phyloP scores from a whole-genome alignment of 1,140 invertebrate species.

The Proales similis region DNA sequence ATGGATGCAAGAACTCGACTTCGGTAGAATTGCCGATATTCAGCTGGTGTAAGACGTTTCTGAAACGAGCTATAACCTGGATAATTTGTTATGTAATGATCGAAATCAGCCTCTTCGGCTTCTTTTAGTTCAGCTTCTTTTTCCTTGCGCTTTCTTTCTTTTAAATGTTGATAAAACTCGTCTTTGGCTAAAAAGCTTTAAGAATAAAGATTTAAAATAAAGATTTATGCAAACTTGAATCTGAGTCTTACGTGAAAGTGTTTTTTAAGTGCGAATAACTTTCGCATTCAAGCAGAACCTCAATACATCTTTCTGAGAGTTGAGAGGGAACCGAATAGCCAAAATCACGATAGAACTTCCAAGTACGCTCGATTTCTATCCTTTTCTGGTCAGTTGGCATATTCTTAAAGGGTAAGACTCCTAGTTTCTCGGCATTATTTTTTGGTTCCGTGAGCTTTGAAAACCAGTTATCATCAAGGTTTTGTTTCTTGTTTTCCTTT shows the following conservation, averaged over 20 bases:
- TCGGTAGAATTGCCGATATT: slow-evolving; percentile 1
- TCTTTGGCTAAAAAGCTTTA: slow-evolving; percentile 20
- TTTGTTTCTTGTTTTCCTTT: too few species aligned
- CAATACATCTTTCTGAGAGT: too few species aligned
- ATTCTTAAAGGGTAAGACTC: too few species aligned
- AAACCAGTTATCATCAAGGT: too few species aligned
- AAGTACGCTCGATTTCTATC: too few species aligned
- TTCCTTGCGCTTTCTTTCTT: slow-evolving; percentile 19
- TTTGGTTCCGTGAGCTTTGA: too few species aligned
- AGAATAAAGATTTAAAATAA: neutral
- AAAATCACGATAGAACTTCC: too few species aligned
- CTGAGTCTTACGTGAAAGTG: slow-evolving; percentile 10
- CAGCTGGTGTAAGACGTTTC: neutral
- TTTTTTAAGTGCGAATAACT: slow-evolving; percentile 23
- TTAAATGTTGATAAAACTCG: slow-evolving; percentile 13
- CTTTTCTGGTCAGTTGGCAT: too few species aligned
- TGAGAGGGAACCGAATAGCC: too few species aligned
- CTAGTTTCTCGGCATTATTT: too few species aligned
- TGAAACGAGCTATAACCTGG: slow-evolving; percentile 2
- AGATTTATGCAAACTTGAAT: neutral
- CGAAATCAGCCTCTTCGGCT: neutral
- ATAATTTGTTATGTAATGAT: slow-evolving; percentile 28
- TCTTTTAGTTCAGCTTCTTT: neutral
- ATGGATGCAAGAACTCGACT: slow-evolving; percentile 15
- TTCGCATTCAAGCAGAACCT: slow-evolving; percentile 27